These are phyloP conservation scores for Exaiptasia diaphana DNA, from an alignment of 64 coral and sea anemone species.

Conservation along the genomic window DNA sequence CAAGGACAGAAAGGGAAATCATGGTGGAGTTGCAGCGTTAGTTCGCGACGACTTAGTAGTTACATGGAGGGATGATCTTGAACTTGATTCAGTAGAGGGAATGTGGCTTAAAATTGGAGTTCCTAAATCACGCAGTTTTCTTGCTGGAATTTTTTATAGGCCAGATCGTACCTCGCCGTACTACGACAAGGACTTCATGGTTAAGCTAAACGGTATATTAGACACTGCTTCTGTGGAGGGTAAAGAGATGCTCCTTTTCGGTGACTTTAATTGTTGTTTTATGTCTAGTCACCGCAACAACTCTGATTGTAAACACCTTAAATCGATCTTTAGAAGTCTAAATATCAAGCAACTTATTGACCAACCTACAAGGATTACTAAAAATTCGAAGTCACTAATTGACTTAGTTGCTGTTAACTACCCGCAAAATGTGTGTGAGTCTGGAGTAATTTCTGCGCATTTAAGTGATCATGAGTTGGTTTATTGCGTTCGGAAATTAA, in stretches of 20 bases:
- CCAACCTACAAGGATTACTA: slow-evolving; percentile 25
- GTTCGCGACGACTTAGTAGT: slow-evolving; percentile 5
- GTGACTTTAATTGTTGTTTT: slow-evolving; percentile 61
- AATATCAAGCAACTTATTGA: slow-evolving; percentile 36
- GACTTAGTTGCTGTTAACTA: slow-evolving; percentile 29
- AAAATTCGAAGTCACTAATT: background rate
- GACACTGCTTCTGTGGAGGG: slow-evolving; percentile 24
- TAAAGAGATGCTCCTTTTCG: slow-evolving; percentile 5
- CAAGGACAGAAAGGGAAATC: slow-evolving; percentile 36
- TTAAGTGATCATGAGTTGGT: slow-evolving; percentile 53
- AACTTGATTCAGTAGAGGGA: background rate
- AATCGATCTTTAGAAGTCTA: background rate
- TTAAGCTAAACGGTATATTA: background rate
- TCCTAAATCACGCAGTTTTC: slow-evolving; percentile 47
- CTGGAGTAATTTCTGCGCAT: slow-evolving; percentile 14
- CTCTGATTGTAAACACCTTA: slow-evolving; percentile 52
- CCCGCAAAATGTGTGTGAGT: slow-evolving; percentile 22
- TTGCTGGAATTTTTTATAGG: slow-evolving; percentile 48
- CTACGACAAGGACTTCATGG: slow-evolving; percentile 22
- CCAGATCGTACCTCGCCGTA: slow-evolving; percentile 33
- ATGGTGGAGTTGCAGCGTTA: slow-evolving; percentile 39
- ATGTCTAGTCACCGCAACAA: background rate
- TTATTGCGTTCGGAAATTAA: slow-evolving; percentile 25
- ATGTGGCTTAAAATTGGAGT: slow-evolving; percentile 35
- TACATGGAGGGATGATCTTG: slow-evolving; percentile 43